Evolutionary conservation across 2,888 invertebrate species (phyloP), one percentile per base, ranked within the genome.

Genomic region (Choristoneura rosaceana): DNA sequence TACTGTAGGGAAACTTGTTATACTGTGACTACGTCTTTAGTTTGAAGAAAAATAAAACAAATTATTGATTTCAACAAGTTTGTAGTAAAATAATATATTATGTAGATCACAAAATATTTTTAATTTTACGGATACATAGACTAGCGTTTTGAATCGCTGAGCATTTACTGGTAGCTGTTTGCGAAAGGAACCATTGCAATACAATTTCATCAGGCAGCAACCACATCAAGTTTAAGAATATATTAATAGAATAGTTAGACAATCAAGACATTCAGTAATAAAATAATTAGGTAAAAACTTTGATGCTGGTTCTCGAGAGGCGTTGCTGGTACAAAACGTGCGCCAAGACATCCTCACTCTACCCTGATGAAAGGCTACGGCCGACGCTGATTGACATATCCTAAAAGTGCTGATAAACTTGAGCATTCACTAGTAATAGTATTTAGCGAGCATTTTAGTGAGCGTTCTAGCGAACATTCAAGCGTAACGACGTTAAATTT

Each of bases 11-110:
- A n/a, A n/a, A n/a, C n/a, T n/a, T n/a, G n/a, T n/a, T n/a, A n/a
- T n/a, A n/a, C n/a, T n/a, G n/a, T n/a, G n/a, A n/a, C n/a, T n/a
- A n/a, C n/a, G n/a, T 25, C 25, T 25, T 25, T 25, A 25, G 25
- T 25, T 25, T 2, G 25, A 25, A 12, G 17, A 34, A 41, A 63
- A 67, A 34, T 17, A 15, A 73, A 69, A 68, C 62, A 55, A 59
- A 50, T 33, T 12, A 50, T 59, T 62, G 8, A 58, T 63, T 71
- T 68, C 63, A 71, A 71, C 68, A 71, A 63, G 67, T 73, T 64
- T 73, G 64, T 73, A 73, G 59, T 73, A 73, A 73, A 73, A 69
- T 73, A 73, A 73, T 73, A 73, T 73, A 71, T 63, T 69, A 73
- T 69, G 64, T 60, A 69, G 69, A 73, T 73, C 73, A 73, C 73